A percentile compares a stretch with the other conserved stretches of the same genome.
phyloP scores from a whole-genome alignment of 2,113 vertebrate genomes.

The Poicephalus meyeri region DNA sequence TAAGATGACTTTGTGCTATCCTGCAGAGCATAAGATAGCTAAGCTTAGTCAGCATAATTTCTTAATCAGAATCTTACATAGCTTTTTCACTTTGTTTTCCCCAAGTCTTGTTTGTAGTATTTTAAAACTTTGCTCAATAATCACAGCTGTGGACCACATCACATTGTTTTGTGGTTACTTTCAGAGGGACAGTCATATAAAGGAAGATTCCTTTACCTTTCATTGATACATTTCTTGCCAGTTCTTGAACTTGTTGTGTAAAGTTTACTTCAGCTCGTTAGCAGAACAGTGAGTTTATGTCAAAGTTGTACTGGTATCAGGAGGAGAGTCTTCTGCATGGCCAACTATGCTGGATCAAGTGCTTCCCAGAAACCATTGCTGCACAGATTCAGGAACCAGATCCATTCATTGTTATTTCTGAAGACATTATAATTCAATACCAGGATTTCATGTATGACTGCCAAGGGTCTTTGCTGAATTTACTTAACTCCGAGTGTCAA shows the following conservation, averaged over 20 bases:
- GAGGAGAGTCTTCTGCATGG: neutral
- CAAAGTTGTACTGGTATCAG: neutral
- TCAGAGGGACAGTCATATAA: neutral
- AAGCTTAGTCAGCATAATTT: neutral
- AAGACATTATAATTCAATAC: neutral
- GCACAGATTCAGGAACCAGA: neutral
- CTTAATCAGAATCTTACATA: neutral
- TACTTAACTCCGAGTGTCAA: neutral
- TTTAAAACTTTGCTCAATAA: neutral
- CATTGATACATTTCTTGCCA: neutral
- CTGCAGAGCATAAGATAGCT: neutral
- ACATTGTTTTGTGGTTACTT: neutral
- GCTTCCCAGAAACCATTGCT: neutral
- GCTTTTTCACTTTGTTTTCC: neutral
- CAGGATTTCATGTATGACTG: neutral
- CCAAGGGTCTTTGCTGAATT: neutral
- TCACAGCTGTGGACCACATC: neutral
- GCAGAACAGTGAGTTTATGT: neutral
- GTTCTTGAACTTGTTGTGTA: neutral
- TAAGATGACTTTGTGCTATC: neutral
- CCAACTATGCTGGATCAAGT: neutral
- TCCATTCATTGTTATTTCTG: neutral
- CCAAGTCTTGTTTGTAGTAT: neutral
- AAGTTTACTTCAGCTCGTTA: neutral
- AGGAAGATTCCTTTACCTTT: neutral